These are phyloP conservation scores for Limnothrissa miodon DNA, from an alignment of 2,113 vertebrate genomes.

Conservation along the genomic window DNA sequence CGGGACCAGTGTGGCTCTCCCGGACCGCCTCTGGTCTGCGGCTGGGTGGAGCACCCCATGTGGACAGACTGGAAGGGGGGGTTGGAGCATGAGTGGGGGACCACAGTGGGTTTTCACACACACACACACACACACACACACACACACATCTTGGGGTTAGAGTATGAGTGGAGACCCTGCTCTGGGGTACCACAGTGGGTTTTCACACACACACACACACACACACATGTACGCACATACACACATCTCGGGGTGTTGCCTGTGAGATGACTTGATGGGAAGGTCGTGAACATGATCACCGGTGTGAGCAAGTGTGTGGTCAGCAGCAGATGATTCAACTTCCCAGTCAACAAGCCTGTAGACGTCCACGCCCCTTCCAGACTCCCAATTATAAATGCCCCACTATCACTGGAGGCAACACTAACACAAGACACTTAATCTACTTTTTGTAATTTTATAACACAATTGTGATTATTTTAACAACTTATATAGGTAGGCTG, in stretches of 20 bases:
- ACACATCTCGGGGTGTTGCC: conserved; percentile 27
- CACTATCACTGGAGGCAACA: not conserved
- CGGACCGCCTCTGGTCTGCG: conserved; percentile 23
- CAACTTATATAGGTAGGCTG: not conserved
- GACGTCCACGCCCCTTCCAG: conserved; percentile 17
- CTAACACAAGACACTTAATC: not conserved
- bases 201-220: conserved; percentile 6
- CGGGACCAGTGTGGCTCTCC: conserved; percentile 56
- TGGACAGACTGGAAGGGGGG: conserved; percentile 21
- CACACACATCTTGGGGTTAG: not conserved
- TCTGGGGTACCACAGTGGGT: too few species aligned
- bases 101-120: conserved; percentile 13
- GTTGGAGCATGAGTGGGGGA: not conserved
- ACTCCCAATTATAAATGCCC: not conserved
- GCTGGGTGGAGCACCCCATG: conserved; percentile 25
- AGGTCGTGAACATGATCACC: conserved; percentile 21
- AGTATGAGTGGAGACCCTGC: not conserved
- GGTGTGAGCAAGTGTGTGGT: conserved; percentile 28
- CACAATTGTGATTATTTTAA: not conserved
- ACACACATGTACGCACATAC: too few species aligned
- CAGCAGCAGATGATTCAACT: conserved; percentile 37
- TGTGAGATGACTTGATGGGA: conserved; percentile 26
- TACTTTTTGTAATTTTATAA: not conserved
- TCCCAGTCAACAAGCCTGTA: conserved; percentile 27
- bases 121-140: conserved; percentile 15